phyloP scores from a whole-genome alignment of 2,797 vertebrate genomes.

The Heteromormyrus szaboi region DNA sequence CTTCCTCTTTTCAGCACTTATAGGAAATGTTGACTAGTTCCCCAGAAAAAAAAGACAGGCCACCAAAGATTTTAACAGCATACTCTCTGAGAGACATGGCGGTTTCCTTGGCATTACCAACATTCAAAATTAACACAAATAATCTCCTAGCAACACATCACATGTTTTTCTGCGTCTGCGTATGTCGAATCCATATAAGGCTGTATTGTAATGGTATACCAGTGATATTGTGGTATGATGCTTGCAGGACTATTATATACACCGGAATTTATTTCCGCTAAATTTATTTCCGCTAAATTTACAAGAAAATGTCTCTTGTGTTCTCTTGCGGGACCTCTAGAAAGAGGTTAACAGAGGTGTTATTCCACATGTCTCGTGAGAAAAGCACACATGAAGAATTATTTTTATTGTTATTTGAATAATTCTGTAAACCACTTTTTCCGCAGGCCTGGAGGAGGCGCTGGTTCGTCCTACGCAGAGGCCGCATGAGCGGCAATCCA shows the following conservation, averaged over 20 bases:
- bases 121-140: not conserved
- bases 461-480: slow-evolving; percentile 91
- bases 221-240: not conserved
- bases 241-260: not conserved
- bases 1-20: slow-evolving; percentile 23
- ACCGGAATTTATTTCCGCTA: not conserved
- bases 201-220: not conserved
- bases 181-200: not conserved
- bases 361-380: not conserved
- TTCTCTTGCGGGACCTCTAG: not conserved
- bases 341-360: not conserved
- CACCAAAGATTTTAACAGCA: not conserved
- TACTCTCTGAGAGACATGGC: not conserved
- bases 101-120: not conserved
- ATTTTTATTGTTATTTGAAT: not conserved
- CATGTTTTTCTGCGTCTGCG: not conserved
- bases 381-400: not conserved
- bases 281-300: not conserved
- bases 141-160: not conserved
- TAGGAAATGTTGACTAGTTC: slow-evolving; percentile 23
- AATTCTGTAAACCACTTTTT: not conserved
- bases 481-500: slow-evolving; percentile 89
- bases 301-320: not conserved
- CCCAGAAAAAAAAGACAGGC: not conserved
- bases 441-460: slow-evolving; percentile 90